Evolutionary conservation across 1,140 invertebrate species (phyloP).

Genomic region (Drosophila seguyi): DNA sequence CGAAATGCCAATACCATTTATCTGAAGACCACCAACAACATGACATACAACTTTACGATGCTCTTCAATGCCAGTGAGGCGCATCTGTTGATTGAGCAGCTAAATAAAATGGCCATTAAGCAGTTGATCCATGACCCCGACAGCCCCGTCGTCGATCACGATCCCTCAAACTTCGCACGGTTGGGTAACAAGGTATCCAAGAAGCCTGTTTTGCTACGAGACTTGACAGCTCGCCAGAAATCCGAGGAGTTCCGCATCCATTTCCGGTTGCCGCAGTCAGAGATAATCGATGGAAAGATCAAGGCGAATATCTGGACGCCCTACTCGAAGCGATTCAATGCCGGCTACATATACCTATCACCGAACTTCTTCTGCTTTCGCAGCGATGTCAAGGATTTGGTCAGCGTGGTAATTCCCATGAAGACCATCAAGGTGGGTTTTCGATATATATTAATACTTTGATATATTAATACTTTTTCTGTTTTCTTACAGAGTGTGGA

Average conservation of each 20-base stretch:
- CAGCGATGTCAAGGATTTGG: conserved; percentile 94
- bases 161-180: conserved; percentile 86
- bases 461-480: background rate
- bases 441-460: too few species aligned
- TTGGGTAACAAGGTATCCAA: conserved; percentile 91
- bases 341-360: conserved; percentile 96
- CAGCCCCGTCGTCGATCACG: conserved; percentile 79
- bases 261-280: conserved; percentile 93
- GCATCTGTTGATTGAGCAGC: conserved; percentile 96
- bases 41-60: conserved; percentile 86
- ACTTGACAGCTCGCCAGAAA: conserved; percentile 96
- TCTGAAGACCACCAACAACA: conserved; percentile 80
- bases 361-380: conserved; percentile 98
- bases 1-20: conserved; percentile 73
- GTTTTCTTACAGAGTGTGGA: conserved; percentile 71
- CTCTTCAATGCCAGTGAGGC: conserved; percentile 95
- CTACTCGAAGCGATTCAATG: conserved; percentile 95
- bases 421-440: conserved; percentile 85
- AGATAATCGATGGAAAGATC: conserved; percentile 97
- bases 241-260: conserved; percentile 93
- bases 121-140: conserved; percentile 86
- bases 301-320: conserved; percentile 95
- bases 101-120: conserved; percentile 98
- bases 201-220: conserved; percentile 95
- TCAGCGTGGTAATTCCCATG: conserved; percentile 95